phyloP scores from a whole-genome alignment of 2,113 vertebrate species.

The Pseudopipra pipra region DNA sequence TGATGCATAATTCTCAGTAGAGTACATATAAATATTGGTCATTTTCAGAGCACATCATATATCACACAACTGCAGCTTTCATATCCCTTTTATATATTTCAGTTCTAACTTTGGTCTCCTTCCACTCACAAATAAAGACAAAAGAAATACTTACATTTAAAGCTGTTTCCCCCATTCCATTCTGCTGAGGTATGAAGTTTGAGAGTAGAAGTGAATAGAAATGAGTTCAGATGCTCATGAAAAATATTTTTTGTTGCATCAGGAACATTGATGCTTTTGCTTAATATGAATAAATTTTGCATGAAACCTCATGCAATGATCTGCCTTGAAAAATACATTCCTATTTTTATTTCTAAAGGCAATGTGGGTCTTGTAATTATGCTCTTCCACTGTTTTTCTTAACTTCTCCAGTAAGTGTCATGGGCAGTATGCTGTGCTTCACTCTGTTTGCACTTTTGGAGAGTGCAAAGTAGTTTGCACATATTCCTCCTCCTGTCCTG shows the following conservation, averaged over 20 bases:
- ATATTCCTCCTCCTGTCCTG: background rate
- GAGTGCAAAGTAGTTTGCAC: background rate
- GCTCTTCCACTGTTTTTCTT: background rate
- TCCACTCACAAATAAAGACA: background rate
- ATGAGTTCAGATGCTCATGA: background rate
- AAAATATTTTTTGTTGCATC: background rate
- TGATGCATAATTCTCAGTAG: slow-evolving; percentile 31
- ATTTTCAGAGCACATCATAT: slow-evolving; percentile 21
- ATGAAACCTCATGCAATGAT: background rate
- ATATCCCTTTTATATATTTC: background rate
- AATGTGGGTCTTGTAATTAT: background rate
- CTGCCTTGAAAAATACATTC: background rate
- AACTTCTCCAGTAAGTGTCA: background rate
- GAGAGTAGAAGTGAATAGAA: background rate
- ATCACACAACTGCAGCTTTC: slow-evolving; percentile 2
- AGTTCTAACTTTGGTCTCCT: slow-evolving; percentile 15
- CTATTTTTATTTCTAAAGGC: background rate
- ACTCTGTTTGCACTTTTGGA: background rate
- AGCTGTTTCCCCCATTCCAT: background rate
- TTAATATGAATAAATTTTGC: background rate
- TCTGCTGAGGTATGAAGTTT: background rate
- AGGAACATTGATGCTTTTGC: background rate
- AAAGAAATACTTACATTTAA: background rate
- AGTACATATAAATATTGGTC: background rate
- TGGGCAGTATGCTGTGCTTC: background rate